Evolutionary conservation across 2,797 vertebrate species (phyloP), one percentile per base, ranked within the genome.

Genomic region (Streptopelia turtur): DNA sequence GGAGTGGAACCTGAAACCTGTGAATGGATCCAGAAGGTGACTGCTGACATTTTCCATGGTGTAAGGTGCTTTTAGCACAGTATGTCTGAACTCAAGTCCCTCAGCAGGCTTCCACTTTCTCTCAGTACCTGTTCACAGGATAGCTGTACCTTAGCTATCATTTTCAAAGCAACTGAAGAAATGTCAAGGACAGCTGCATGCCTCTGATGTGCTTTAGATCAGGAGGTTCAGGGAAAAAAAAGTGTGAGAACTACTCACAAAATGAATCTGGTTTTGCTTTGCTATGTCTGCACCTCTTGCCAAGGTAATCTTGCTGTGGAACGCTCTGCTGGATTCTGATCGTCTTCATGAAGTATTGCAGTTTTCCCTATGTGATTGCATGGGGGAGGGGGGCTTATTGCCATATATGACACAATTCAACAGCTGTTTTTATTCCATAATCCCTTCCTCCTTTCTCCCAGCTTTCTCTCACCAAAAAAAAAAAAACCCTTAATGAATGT

Each of bases 81-180:
- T 43, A 25, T 74, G 25, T 64, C 78, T 82, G 83, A 89, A 72
- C 31, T 66, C 27, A 41, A 50, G 66, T 68, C 64, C 28, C 64
- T 84, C 77, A 84, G 60, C 60, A 89, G 60, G 35, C 35, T 89
- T 94, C 66, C 8, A 0, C 63, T 87, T 74, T 87, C 75, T 70
- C 30, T 87, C 63, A 57, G 31, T 94, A 82, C 87, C 68, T 70
- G 70, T 72, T 94, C 74, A 93, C 43, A 79, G 31, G 43, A 45
- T 45, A 45, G 41, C 43, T 45, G 43, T 45, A 45, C 39, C 41
- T 60, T 43, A 21, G 52, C 27, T 70, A 60, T 41, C 50, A 57
- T 87, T 93, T 94, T 92, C 81, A 85, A 66, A 95, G 74, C 25
- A 85, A 77, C 22, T 65, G 13, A 75, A 89, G 68, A 91, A 74